These are phyloP conservation scores for Conomelus anceps DNA, from an alignment of 2,888 invertebrate genomes.

Conservation along the genomic window DNA sequence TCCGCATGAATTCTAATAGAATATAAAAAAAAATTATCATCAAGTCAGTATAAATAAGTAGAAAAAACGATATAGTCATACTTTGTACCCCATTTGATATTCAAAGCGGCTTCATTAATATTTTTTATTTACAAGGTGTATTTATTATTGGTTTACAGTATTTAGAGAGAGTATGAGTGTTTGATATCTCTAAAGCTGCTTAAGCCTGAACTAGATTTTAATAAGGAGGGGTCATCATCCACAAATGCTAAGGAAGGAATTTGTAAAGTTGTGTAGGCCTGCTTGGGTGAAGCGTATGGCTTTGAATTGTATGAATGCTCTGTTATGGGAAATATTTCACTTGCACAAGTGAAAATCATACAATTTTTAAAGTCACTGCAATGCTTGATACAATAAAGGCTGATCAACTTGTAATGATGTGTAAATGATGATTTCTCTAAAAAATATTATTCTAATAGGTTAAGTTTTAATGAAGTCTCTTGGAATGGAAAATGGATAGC, in stretches of 20 bases:
- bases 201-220: not conserved
- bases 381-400: not conserved
- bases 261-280: no score
- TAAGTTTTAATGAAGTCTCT: not conserved
- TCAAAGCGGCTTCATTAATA: not conserved
- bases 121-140: not conserved
- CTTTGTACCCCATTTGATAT: not conserved
- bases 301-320: no score
- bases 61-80: not conserved
- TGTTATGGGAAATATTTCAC: no score
- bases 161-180: not conserved
- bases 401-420: not conserved
- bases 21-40: not conserved
- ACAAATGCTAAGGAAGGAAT: not conserved
- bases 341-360: no score
- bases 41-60: not conserved
- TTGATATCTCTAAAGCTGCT: not conserved
- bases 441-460: not conserved
- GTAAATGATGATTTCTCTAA: not conserved
- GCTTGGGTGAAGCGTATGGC: no score
- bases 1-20: not conserved
- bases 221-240: not conserved
- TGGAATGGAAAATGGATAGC: not conserved
- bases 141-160: not conserved
- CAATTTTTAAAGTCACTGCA: no score